These are phyloP conservation scores for Hemaris fuciformis DNA, from an alignment of 2,888 invertebrate species.

Conservation along the genomic window DNA sequence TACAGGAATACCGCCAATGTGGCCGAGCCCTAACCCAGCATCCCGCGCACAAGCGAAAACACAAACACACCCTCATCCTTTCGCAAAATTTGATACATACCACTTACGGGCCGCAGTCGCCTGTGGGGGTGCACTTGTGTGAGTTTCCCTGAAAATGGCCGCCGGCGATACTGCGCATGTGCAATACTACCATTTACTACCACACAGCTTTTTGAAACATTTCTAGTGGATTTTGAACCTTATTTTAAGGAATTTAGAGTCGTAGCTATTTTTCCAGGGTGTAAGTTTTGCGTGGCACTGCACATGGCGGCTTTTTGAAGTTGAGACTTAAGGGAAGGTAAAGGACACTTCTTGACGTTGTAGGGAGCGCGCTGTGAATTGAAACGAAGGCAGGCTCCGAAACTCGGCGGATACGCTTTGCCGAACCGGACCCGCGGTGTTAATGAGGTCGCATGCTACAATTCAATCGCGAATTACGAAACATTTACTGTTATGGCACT, in stretches of 20 bases:
- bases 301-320: constrained; percentile 66
- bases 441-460: background rate
- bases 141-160: constrained; percentile 72
- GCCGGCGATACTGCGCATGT: constrained; percentile 62
- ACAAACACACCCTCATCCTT: constrained; percentile 32
- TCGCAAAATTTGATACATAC: constrained; percentile 49
- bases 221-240: constrained; percentile 22
- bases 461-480: no score
- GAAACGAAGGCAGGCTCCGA: background rate
- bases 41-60: constrained; percentile 54
- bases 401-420: background rate
- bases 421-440: background rate
- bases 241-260: constrained; percentile 18
- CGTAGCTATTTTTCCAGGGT: background rate
- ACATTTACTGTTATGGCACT: no score
- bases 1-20: constrained; percentile 34
- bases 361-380: constrained; percentile 15
- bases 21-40: constrained; percentile 61
- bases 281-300: constrained; percentile 31
- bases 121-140: constrained; percentile 39
- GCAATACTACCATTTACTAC: constrained; percentile 26
- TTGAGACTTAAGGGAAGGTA: constrained; percentile 71
- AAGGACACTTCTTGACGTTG: constrained; percentile 64
- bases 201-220: background rate
- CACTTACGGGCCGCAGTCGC: constrained; percentile 33